Conservation (phyloP, 2,888 invertebrate species). For the Apotomis capreana region DNA sequence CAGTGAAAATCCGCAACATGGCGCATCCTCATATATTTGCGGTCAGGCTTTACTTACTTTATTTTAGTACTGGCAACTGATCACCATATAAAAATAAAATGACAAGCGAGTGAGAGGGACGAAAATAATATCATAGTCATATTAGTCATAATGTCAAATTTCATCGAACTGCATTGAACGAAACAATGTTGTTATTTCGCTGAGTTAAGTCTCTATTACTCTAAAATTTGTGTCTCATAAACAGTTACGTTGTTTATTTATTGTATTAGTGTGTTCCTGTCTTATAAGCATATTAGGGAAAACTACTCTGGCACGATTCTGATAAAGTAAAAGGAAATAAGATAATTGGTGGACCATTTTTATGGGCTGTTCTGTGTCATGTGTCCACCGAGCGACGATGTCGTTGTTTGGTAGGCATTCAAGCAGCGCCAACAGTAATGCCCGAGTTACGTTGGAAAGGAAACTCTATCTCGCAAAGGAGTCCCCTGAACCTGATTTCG, state of each 20-base stretch:
- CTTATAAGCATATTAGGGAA: constrained; percentile 11
- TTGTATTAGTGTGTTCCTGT: neutral
- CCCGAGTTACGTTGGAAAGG: constrained; percentile 68
- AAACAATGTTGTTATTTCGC: constrained; percentile 35
- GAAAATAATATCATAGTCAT: neutral
- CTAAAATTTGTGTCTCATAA: neutral
- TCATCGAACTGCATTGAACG: constrained; percentile 15
- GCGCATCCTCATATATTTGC: no score
- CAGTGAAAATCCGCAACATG: no score
- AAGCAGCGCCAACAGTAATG: constrained; percentile 57
- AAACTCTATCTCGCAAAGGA: constrained; percentile 84
- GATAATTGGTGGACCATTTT: constrained; percentile 52
- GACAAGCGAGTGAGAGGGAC: neutral
- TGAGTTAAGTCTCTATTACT: neutral
- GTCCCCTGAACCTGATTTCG: constrained; percentile 91
- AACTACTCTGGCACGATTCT: constrained; percentile 41
- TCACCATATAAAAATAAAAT: neutral
- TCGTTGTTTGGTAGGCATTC: constrained; percentile 72
- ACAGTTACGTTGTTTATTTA: neutral
- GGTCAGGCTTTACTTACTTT: no score
- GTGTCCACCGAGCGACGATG: constrained; percentile 70
- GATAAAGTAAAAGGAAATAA: constrained; percentile 51
- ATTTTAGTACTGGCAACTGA: neutral
- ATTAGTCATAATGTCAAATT: constrained; percentile 1
- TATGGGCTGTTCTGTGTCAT: constrained; percentile 79